phyloP scores from a whole-genome alignment of 2,797 vertebrate species.

The Synanceia verrucosa region DNA sequence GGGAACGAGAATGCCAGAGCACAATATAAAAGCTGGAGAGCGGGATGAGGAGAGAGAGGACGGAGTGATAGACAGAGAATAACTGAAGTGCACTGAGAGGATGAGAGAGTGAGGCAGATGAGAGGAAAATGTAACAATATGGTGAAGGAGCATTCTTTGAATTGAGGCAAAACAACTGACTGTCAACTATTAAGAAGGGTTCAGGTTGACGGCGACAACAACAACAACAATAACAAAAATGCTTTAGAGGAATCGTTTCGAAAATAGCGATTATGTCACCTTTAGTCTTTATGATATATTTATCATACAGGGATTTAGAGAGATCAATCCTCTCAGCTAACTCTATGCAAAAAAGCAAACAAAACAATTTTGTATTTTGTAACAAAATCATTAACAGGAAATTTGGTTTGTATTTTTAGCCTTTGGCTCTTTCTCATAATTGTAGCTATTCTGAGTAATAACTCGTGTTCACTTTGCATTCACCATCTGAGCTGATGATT shows the following conservation, averaged over 20 bases:
- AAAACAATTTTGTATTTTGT: background rate
- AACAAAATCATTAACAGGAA: background rate
- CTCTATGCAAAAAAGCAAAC: background rate
- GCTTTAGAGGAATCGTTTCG: constrained; percentile 8
- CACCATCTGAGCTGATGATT: background rate
- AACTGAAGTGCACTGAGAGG: constrained; percentile 32
- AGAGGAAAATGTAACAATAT: constrained; percentile 17
- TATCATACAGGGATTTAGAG: background rate
- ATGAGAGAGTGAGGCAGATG: constrained; percentile 21
- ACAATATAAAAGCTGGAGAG: constrained; percentile 30
- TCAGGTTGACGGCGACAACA: constrained; percentile 13
- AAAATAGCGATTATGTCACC: background rate
- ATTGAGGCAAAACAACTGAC: constrained; percentile 11
- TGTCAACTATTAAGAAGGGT: constrained; percentile 9
- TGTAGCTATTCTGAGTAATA: background rate
- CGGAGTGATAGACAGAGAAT: constrained; percentile 31
- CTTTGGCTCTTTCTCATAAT: background rate
- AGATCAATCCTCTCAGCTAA: background rate
- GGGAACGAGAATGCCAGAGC: constrained; percentile 52
- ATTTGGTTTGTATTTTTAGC: background rate
- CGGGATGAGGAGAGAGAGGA: constrained; percentile 29
- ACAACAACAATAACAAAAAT: constrained; percentile 17
- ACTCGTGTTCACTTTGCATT: background rate
- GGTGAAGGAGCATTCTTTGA: constrained; percentile 10
- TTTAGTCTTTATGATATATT: background rate